These are phyloP conservation scores for Eremophila alpestris DNA, from an alignment of 2,797 vertebrate species.

Conservation along the genomic window DNA sequence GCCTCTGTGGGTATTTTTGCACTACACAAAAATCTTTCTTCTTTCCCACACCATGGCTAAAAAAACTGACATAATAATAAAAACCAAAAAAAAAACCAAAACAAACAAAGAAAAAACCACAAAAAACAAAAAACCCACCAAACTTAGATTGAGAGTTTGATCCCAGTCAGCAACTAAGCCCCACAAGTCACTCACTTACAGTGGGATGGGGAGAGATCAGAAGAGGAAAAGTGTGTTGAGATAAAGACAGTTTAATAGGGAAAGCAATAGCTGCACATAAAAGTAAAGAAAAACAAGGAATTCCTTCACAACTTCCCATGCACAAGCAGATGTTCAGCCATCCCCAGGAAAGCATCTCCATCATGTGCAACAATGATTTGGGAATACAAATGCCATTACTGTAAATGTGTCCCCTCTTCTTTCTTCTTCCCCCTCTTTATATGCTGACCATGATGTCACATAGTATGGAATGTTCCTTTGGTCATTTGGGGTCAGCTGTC, in stretches of 20 bases:
- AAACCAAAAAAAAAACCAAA: neutral
- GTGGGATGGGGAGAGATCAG: neutral
- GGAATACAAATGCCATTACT: accelerated
- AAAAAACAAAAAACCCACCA: neutral
- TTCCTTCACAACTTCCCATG: neutral
- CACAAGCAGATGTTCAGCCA: neutral
- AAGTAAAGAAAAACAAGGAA: neutral
- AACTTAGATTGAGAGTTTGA: neutral
- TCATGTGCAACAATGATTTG: neutral
- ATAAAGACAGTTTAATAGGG: neutral
- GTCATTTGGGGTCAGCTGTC: neutral
- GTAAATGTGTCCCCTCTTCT: no score
- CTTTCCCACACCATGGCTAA: neutral
- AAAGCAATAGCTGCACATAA: neutral
- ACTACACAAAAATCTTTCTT: neutral
- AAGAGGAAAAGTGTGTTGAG: neutral
- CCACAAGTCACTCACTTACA: neutral
- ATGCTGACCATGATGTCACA: neutral
- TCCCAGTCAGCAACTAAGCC: neutral
- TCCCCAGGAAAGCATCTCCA: neutral
- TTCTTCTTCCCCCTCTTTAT: neutral
- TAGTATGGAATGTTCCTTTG: no score
- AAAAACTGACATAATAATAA: neutral
- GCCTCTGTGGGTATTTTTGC: neutral
- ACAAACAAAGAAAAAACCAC: neutral